Conservation (phyloP, 30 jellyfish, hydroid and myxozoan species). For the Nemopilema nomurai region DNA sequence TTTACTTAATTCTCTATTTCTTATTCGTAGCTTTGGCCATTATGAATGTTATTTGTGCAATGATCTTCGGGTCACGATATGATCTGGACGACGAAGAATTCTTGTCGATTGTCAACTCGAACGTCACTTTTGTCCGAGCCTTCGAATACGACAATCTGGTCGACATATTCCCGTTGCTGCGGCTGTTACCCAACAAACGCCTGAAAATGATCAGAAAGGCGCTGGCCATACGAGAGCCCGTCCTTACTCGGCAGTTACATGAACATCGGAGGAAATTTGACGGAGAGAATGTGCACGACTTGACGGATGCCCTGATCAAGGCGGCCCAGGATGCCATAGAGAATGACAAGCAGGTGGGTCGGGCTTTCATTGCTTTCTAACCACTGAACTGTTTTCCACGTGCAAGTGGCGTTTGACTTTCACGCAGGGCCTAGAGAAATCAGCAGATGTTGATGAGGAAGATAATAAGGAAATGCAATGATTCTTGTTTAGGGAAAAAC, state of each 20-base stretch:
- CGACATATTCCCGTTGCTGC: constrained; percentile 77
- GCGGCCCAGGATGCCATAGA: constrained; percentile 82
- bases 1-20: background rate
- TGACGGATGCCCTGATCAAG: constrained; percentile 68
- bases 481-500: too few species aligned
- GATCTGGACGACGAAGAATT: constrained; percentile 79
- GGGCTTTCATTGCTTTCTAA: too few species aligned
- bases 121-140: constrained; percentile 75
- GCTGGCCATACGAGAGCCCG: constrained; percentile 76
- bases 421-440: too few species aligned
- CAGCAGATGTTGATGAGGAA: too few species aligned
- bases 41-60: constrained; percentile 81
- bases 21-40: constrained; percentile 71
- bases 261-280: constrained; percentile 70
- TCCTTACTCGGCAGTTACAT: constrained; percentile 51
- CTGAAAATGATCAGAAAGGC: constrained; percentile 65
- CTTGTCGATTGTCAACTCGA: constrained; percentile 67
- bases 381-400: background rate
- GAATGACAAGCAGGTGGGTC: constrained; percentile 51
- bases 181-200: constrained; percentile 77
- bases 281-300: constrained; percentile 61
- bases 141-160: constrained; percentile 84
- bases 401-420: too few species aligned
- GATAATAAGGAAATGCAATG: too few species aligned
- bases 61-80: constrained; percentile 81